Conservation (phyloP, 2,888 invertebrate species). For the Sabellastarte sp. region DNA sequence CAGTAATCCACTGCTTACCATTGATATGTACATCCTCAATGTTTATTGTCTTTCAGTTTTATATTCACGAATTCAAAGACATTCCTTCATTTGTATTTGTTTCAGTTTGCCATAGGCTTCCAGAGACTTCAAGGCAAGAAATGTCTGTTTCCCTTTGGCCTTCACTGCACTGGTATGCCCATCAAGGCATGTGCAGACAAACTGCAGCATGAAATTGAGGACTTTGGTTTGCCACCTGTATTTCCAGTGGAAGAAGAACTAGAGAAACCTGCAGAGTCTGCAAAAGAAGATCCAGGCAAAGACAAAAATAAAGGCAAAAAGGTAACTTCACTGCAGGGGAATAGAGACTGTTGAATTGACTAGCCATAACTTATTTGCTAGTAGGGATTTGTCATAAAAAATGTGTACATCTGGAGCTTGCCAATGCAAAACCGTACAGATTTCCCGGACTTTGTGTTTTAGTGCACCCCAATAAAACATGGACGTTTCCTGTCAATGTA, state of each 20-base stretch:
- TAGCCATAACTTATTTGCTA: no score
- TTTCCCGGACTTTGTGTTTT: no score
- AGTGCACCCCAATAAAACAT: no score
- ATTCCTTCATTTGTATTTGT: slow-evolving; percentile 27
- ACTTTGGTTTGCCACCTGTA: slow-evolving; percentile 86
- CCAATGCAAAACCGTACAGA: no score
- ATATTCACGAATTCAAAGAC: neutral
- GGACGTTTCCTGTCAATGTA: no score
- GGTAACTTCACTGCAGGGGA: slow-evolving; percentile 65
- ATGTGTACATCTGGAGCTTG: no score
- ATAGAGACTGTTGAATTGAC: no score
- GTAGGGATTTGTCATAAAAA: no score
- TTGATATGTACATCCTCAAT: no score
- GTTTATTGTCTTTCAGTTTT: no score
- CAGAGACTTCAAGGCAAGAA: slow-evolving; percentile 87
- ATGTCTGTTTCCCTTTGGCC: slow-evolving; percentile 94
- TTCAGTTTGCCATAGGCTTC: slow-evolving; percentile 85
- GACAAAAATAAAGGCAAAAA: slow-evolving; percentile 88
- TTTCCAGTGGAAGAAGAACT: slow-evolving; percentile 70
- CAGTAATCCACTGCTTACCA: no score
- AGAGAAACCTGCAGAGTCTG: slow-evolving; percentile 54
- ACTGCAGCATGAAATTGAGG: slow-evolving; percentile 85
- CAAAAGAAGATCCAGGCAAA: slow-evolving; percentile 66
- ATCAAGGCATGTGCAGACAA: slow-evolving; percentile 99
- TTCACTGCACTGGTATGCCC: slow-evolving; percentile 99